phyloP scores from a whole-genome alignment of 1,140 invertebrate genomes.

The Lethrus apterus region DNA sequence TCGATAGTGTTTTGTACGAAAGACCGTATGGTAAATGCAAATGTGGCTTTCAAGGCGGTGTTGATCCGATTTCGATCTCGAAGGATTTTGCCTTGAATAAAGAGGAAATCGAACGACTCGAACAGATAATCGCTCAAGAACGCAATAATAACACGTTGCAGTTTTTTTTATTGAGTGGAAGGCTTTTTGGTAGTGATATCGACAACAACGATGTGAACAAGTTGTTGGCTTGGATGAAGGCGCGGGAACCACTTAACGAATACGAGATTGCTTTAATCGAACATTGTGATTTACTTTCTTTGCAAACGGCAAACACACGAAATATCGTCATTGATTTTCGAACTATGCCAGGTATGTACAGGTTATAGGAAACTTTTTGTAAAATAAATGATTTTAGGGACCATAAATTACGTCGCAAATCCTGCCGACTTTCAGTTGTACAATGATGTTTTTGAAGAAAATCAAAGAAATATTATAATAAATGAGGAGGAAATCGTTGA shows the following conservation, averaged over 20 bases:
- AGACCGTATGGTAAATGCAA: conserved; percentile 29
- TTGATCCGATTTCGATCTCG: background rate
- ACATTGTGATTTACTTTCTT: conserved; percentile 5
- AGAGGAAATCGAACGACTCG: background rate
- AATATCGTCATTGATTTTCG: background rate
- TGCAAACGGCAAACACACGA: background rate
- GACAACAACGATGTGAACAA: background rate
- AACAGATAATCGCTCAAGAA: background rate
- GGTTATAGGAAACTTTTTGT: too few species aligned
- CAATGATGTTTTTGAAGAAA: background rate
- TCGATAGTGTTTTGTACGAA: conserved; percentile 26
- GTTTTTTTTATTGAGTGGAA: too few species aligned
- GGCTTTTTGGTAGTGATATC: background rate
- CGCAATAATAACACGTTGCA: conserved; percentile 2
- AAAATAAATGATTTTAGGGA: background rate
- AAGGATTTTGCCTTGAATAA: background rate
- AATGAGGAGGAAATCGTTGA: too few species aligned
- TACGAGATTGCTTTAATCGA: conserved; percentile 16
- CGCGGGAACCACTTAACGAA: conserved; percentile 8
- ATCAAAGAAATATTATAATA: background rate
- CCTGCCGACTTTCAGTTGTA: background rate
- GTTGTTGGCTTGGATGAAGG: background rate
- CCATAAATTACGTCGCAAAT: too few species aligned
- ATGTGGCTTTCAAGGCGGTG: conserved; percentile 26
- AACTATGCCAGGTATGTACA: background rate